These are phyloP conservation scores for Lacerta agilis DNA, from an alignment of 2,797 vertebrate species.

Conservation along the genomic window DNA sequence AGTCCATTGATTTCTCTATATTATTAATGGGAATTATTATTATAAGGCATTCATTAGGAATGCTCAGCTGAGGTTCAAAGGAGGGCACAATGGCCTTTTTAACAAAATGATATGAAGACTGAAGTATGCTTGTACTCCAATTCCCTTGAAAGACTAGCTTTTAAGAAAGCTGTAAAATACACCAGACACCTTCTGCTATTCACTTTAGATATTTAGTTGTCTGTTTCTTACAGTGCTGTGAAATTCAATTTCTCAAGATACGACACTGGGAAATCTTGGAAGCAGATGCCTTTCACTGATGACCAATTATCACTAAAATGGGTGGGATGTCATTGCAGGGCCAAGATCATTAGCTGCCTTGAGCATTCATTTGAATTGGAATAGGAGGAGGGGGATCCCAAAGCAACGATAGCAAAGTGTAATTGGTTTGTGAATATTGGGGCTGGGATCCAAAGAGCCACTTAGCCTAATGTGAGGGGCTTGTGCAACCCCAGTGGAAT, in stretches of 20 bases:
- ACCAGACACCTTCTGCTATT: background rate
- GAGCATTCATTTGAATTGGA: background rate
- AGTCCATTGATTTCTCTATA: slow-evolving; percentile 35
- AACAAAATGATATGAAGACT: background rate
- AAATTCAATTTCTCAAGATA: background rate
- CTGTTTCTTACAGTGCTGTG: background rate
- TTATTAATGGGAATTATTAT: background rate
- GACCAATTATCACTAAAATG: slow-evolving; percentile 5
- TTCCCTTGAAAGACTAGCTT: background rate
- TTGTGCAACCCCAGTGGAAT: background rate
- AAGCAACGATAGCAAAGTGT: background rate
- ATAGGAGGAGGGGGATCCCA: background rate
- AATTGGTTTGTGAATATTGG: background rate
- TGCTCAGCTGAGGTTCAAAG: slow-evolving; percentile 2
- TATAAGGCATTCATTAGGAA: background rate
- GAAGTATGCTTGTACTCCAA: background rate
- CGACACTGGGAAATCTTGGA: background rate
- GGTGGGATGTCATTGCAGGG: background rate
- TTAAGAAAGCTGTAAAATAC: background rate
- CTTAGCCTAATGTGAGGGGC: background rate
- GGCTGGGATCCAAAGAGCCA: background rate
- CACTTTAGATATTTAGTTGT: background rate
- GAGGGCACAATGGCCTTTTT: background rate
- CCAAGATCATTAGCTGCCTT: slow-evolving; percentile 2
- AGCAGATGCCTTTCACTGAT: slow-evolving; percentile 6